Conservation (phyloP, 2,797 vertebrate species). For the Hoplostethus atlanticus region DNA sequence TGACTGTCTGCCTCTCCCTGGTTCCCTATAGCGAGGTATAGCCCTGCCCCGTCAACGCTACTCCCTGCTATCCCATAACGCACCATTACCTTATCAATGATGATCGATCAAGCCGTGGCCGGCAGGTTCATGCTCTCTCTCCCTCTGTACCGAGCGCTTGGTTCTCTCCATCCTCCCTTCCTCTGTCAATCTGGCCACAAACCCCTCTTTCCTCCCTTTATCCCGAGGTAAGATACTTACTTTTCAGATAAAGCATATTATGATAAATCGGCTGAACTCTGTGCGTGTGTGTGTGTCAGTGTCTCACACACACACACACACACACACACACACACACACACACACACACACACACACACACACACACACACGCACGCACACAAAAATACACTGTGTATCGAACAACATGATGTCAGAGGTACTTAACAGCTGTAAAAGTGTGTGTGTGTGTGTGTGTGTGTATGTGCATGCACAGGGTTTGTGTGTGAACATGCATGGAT, state of each 20-base stretch:
- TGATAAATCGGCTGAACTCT: slow-evolving; percentile 89
- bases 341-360: slow-evolving; percentile 48
- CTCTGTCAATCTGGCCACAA: slow-evolving; percentile 86
- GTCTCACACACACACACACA: slow-evolving; percentile 58
- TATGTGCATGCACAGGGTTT: neutral
- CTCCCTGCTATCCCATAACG: neutral
- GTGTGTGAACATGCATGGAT: neutral
- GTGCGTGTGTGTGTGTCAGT: slow-evolving; percentile 73
- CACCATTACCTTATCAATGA: slow-evolving; percentile 73
- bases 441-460: slow-evolving; percentile 28
- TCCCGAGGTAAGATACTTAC: slow-evolving; percentile 89
- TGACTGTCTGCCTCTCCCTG: neutral
- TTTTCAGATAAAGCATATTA: slow-evolving; percentile 91
- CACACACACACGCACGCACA: slow-evolving; percentile 42
- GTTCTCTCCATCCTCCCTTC: slow-evolving; percentile 79
- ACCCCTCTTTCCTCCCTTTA: slow-evolving; percentile 87
- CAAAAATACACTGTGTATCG: slow-evolving; percentile 67
- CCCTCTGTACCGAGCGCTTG: slow-evolving; percentile 51
- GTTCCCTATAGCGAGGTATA: too few species aligned
- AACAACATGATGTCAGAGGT: slow-evolving; percentile 76
- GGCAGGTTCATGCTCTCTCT: slow-evolving; percentile 52
- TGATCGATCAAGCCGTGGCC: slow-evolving; percentile 52
- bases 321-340: slow-evolving; percentile 7
- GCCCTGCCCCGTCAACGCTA: too few species aligned
- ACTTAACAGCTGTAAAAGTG: slow-evolving; percentile 67